Conservation (phyloP, 1,140 invertebrate genomes). For the Drosophila athabasca region DNA sequence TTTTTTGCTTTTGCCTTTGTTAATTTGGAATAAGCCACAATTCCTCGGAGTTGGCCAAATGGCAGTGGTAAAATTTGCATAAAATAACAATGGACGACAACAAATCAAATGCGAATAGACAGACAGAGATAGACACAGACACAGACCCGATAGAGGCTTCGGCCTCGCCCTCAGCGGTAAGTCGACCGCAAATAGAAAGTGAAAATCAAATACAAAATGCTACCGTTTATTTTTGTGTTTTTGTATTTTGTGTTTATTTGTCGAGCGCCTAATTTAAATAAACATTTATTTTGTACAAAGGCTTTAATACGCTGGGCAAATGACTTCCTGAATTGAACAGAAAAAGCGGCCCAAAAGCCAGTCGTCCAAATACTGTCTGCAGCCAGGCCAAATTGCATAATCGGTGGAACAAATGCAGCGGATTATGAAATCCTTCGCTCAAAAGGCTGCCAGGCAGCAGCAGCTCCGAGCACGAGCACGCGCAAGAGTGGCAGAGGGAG, state of each 20-base stretch:
- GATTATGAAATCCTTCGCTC: slow-evolving; percentile 81
- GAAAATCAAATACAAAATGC: slow-evolving; percentile 73
- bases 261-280: slow-evolving; percentile 74
- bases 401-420: slow-evolving; percentile 72
- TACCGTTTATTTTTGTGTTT: slow-evolving; percentile 59
- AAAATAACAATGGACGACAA: slow-evolving; percentile 59
- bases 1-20: not conserved
- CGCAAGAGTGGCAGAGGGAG: slow-evolving; percentile 6
- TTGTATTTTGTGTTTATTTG: slow-evolving; percentile 61
- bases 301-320: slow-evolving; percentile 73
- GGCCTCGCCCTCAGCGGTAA: slow-evolving; percentile 35
- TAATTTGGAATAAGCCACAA: not conserved
- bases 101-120: slow-evolving; percentile 51
- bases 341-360: slow-evolving; percentile 15
- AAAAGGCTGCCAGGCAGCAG: slow-evolving; percentile 39
- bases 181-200: slow-evolving; percentile 56
- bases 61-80: slow-evolving; percentile 58
- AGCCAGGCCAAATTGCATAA: slow-evolving; percentile 65
- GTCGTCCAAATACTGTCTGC: not conserved
- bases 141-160: not conserved
- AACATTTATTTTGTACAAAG: slow-evolving; percentile 78
- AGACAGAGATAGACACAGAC: too few species aligned
- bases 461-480: slow-evolving; percentile 37
- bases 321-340: slow-evolving; percentile 73
- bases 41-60: slow-evolving; percentile 11